Evolutionary conservation across 2,797 vertebrate genomes (phyloP).

Genomic region (Tiaroga cobitis): DNA sequence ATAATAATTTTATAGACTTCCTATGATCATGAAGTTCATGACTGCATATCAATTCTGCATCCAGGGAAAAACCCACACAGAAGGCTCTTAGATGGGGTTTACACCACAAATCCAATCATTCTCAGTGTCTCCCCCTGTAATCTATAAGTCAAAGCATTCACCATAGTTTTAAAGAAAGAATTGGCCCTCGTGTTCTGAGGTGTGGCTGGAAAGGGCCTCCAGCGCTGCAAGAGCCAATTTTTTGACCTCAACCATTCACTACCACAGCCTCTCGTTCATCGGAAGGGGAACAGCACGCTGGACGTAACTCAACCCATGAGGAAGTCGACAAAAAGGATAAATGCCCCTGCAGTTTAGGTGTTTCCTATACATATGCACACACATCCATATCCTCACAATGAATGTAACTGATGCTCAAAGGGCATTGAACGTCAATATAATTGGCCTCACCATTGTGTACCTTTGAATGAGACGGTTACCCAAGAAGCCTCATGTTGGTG

Average conservation of each 20-base stretch:
- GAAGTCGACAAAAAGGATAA: conserved; percentile 72
- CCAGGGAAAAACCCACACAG: not conserved
- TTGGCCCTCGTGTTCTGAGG: conserved; percentile 63
- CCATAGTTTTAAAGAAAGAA: conserved; percentile 41
- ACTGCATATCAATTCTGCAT: not conserved
- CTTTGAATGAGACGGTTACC: conserved; percentile 81
- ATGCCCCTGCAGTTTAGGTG: conserved; percentile 71
- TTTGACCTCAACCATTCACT: conserved; percentile 62
- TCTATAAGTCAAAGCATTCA: conserved; percentile 36
- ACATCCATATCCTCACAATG: conserved; percentile 66
- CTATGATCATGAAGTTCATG: conserved; percentile 4
- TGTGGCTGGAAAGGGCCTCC: conserved; percentile 61
- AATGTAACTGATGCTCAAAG: conserved; percentile 80
- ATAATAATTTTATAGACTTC: not conserved
- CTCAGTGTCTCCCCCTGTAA: conserved; percentile 8
- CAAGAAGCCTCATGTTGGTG: conserved; percentile 85
- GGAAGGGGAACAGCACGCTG: conserved; percentile 57
- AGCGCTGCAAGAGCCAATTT: conserved; percentile 65
- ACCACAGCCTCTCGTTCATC: conserved; percentile 44
- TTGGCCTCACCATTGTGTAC: conserved; percentile 79
- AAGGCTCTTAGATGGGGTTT: conserved; percentile 11
- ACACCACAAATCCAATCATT: conserved; percentile 36
- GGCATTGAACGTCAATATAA: conserved; percentile 80
- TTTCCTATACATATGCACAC: conserved; percentile 69
- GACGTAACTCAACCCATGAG: conserved; percentile 69